Evolutionary conservation across 1,140 invertebrate species (phyloP), one percentile per base, ranked within the genome.

Genomic region (Aphis gossypii): DNA sequence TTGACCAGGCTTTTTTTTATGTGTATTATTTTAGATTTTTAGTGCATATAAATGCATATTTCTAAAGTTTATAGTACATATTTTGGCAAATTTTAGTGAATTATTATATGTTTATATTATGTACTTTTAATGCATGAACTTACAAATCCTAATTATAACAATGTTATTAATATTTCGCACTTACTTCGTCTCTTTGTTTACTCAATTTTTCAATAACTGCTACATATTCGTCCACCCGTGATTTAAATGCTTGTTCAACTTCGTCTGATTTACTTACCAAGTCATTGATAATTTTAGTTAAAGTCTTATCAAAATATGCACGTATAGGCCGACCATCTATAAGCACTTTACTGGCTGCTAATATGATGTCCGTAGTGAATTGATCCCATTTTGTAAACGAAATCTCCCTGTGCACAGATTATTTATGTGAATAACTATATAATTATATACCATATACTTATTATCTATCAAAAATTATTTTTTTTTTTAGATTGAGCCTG

Each of bases 161-260:
- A n/a, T 76, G 11, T 76, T n/a, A 76, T n/a, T 76, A 76, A 76
- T n/a, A 76, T 76, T n/a, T n/a, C 30, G 23, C 5, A 94, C 93
- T 89, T 95, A 97, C 97, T 95, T 98, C 97, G 93, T 97, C 96
- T 95, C 98, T 97, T 95, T 98, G 97, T 87, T 97, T 96, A 95
- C 99, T 98, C 89, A 99, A 95, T 95, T 97, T 98, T 30, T 95
- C 96, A 96, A 99, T 99, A 1, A 97, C 96, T 94, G 97, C 96
- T 95, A 97, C 97, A 1, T 97, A 97, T 95, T 98, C 97, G 82
- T 96, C 95, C 94, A 98, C 98, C 94, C 98, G 96, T n/a, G 96
- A 96, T 83, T 96, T 95, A 94, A 98, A 98, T 18, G 97, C 97
- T 90, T 97, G 95, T 94, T 99, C 97, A 9, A 97, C 97, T 60